Conservation (phyloP, 2,888 invertebrate genomes). For the Lobophora halterata region DNA sequence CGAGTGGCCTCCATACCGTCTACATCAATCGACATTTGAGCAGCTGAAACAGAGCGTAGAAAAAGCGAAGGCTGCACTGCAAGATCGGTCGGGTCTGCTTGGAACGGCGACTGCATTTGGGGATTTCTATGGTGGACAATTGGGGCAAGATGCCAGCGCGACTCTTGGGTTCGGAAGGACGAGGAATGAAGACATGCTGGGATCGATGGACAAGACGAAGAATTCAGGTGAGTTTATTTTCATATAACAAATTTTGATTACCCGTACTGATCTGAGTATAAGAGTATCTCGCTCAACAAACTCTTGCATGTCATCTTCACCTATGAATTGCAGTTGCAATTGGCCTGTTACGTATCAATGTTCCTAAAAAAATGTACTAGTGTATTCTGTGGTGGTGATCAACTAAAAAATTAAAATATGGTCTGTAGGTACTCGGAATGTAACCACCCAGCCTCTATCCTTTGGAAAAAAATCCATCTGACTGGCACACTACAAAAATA, state of each 20-base stretch:
- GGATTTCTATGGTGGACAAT: slow-evolving; percentile 81
- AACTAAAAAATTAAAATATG: too few relatives aligned
- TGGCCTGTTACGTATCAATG: too few relatives aligned
- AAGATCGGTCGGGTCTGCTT: slow-evolving; percentile 85
- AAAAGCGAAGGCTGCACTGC: slow-evolving; percentile 93
- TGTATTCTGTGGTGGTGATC: too few relatives aligned
- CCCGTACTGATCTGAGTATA: too few relatives aligned
- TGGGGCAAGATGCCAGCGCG: slow-evolving; percentile 62
- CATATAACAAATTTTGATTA: neutral
- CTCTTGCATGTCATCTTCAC: too few relatives aligned
- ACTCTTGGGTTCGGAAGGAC: slow-evolving; percentile 64
- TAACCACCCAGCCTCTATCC: too few relatives aligned
- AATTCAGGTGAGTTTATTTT: slow-evolving; percentile 56
- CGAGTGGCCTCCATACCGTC: slow-evolving; percentile 89
- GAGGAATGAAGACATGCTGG: slow-evolving; percentile 71
- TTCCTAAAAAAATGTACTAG: too few relatives aligned
- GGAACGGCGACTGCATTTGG: slow-evolving; percentile 88
- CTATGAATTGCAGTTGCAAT: too few relatives aligned
- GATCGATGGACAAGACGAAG: slow-evolving; percentile 69
- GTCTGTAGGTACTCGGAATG: too few relatives aligned
- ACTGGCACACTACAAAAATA: too few relatives aligned
- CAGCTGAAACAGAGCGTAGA: slow-evolving; percentile 94
- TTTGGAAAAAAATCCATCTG: too few relatives aligned
- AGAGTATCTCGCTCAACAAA: too few relatives aligned
- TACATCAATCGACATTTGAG: slow-evolving; percentile 93